phyloP scores from a whole-genome alignment of 2,797 vertebrate species.

The Adrianichthys oophorus region DNA sequence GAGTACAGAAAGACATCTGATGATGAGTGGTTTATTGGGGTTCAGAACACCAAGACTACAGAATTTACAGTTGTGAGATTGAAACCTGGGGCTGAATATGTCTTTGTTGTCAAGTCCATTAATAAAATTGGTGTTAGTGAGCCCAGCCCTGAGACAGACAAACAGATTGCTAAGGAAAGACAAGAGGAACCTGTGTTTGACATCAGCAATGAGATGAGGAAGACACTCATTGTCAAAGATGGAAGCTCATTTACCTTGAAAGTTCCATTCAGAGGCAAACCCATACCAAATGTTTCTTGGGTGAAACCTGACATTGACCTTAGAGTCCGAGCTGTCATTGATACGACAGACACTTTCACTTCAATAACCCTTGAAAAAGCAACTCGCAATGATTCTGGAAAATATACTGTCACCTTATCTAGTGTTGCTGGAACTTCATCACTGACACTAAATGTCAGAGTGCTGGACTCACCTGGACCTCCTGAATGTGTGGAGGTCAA shows the following conservation, averaged over 20 bases:
- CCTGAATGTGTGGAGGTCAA: conserved; percentile 82
- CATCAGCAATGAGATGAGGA: conserved; percentile 97
- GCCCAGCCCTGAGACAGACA: conserved; percentile 89
- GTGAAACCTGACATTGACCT: conserved; percentile 93
- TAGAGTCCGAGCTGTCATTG: conserved; percentile 89
- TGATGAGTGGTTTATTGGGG: conserved; percentile 90
- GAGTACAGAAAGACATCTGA: conserved; percentile 91
- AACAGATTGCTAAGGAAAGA: conserved; percentile 91
- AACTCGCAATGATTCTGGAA: conserved; percentile 93
- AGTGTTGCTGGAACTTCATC: conserved; percentile 86
- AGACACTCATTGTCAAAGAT: conserved; percentile 94
- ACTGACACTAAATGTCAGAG: conserved; percentile 90
- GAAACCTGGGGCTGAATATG: conserved; percentile 87
- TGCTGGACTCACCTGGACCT: conserved; percentile 95
- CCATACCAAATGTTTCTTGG: conserved; percentile 90
- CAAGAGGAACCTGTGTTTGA: conserved; percentile 96
- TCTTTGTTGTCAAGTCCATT: conserved; percentile 92
- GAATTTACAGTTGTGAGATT: conserved; percentile 91
- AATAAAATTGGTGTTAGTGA: conserved; percentile 96
- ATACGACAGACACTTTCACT: conserved; percentile 88
- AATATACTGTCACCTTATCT: conserved; percentile 93
- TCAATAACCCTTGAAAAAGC: conserved; percentile 95
- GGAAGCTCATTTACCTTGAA: conserved; percentile 95
- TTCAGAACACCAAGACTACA: conserved; percentile 90
- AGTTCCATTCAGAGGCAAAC: conserved; percentile 94